phyloP scores from a whole-genome alignment of 2,888 invertebrate species.

The Meliscaeva auricollis region DNA sequence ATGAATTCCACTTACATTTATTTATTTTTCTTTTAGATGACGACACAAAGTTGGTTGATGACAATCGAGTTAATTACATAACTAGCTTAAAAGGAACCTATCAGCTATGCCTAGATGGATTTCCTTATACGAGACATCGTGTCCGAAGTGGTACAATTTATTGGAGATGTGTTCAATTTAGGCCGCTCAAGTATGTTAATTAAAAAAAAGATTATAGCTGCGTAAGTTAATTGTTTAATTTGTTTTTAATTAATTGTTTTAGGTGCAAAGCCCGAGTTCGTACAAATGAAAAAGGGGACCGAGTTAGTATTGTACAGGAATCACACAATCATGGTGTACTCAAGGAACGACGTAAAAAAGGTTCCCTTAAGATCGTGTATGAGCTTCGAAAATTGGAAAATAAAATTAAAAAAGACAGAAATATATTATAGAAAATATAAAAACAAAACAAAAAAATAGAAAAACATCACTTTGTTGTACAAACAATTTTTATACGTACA shows the following conservation, averaged over 20 bases:
- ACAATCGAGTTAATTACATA: conserved; percentile 79
- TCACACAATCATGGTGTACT: conserved; percentile 80
- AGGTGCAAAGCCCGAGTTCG: conserved; percentile 80
- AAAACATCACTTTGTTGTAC: neutral
- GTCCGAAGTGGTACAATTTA: conserved; percentile 80
- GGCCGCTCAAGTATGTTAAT: conserved; percentile 79
- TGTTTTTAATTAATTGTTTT: conserved; percentile 42
- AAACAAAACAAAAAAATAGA: neutral
- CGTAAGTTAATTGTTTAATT: neutral
- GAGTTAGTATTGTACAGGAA: conserved; percentile 79
- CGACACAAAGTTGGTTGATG: conserved; percentile 63
- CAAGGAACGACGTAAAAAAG: conserved; percentile 80
- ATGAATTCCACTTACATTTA: neutral
- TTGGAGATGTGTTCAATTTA: conserved; percentile 82
- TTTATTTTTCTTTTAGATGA: neutral
- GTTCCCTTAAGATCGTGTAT: conserved; percentile 79
- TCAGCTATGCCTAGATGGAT: conserved; percentile 81
- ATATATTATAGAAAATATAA: neutral
- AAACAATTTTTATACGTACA: too few relatives aligned
- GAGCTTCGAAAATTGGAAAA: conserved; percentile 78
- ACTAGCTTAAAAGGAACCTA: conserved; percentile 80
- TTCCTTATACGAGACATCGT: conserved; percentile 81
- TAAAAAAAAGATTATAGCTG: neutral
- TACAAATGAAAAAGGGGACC: conserved; percentile 79
- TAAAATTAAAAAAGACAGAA: conserved; percentile 32